phyloP scores from a whole-genome alignment of 2,113 vertebrate species.

The Amphiprion ocellaris region DNA sequence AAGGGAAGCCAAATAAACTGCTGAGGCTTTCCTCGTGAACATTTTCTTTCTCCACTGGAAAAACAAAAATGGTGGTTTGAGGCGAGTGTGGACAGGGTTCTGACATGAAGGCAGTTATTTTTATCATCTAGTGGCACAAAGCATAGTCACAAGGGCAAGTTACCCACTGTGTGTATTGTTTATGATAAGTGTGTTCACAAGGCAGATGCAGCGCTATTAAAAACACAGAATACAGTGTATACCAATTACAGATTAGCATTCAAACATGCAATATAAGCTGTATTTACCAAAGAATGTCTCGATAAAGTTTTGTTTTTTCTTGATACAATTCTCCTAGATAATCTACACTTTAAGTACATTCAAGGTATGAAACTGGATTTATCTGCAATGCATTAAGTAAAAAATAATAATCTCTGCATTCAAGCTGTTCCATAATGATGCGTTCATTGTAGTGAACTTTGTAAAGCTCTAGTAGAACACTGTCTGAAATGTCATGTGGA shows the following conservation, averaged over 20 bases:
- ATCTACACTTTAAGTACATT: no score
- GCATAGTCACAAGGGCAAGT: slow-evolving; percentile 6
- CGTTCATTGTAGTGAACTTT: no score
- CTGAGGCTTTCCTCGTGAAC: slow-evolving; percentile 8
- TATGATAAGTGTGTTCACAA: background rate
- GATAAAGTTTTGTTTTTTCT: no score
- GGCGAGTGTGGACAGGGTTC: slow-evolving; percentile 31
- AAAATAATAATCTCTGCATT: no score
- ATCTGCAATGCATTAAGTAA: no score
- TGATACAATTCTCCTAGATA: no score
- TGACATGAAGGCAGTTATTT: slow-evolving; percentile 32
- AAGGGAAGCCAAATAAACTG: slow-evolving; percentile 35
- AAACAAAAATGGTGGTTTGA: slow-evolving; percentile 17
- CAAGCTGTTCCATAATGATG: no score
- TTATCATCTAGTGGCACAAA: slow-evolving; percentile 1
- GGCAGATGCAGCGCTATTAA: background rate
- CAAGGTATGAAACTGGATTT: no score
- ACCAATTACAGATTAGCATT: background rate
- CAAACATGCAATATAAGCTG: background rate
- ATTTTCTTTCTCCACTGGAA: slow-evolving; percentile 21
- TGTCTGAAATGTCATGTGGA: no score
- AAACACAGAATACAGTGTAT: background rate
- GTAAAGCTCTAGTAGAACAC: no score
- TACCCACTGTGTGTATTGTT: background rate
- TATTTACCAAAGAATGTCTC: no score